These are phyloP conservation scores for Hipposideros armiger DNA, from an alignment of 2,113 vertebrate genomes.

Conservation along the genomic window DNA sequence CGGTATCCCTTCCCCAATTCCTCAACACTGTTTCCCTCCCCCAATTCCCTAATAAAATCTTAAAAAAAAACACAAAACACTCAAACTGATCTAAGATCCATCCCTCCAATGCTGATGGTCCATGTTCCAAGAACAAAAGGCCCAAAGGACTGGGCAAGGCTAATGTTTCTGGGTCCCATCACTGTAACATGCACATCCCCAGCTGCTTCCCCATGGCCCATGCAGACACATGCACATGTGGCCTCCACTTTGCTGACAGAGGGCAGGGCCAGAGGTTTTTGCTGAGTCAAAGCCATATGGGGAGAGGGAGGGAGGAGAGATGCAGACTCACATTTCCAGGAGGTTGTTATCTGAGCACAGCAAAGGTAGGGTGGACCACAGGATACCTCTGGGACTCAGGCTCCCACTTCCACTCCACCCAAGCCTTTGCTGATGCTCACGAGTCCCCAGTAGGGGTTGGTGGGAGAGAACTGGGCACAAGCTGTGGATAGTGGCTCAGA, in stretches of 20 bases:
- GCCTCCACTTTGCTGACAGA: slow-evolving; percentile 53
- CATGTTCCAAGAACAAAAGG: slow-evolving; percentile 52
- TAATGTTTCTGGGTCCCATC: neutral
- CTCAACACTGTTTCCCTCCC: too few relatives aligned
- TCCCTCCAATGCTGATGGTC: neutral
- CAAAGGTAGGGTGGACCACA: slow-evolving; percentile 45
- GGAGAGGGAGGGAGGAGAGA: neutral
- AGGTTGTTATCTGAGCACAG: slow-evolving; percentile 67
- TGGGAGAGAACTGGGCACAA: neutral
- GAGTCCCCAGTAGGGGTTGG: neutral
- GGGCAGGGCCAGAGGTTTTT: slow-evolving; percentile 44
- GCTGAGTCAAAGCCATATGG: slow-evolving; percentile 67
- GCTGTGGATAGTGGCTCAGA: slow-evolving; percentile 3
- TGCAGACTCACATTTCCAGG: slow-evolving; percentile 49
- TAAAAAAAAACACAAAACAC: neutral
- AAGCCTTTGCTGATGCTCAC: slow-evolving; percentile 14
- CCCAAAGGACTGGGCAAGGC: neutral
- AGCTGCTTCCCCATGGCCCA: neutral
- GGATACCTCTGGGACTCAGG: slow-evolving; percentile 31
- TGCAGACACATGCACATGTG: neutral
- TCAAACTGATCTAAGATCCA: slow-evolving; percentile 38
- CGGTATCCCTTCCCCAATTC: too few relatives aligned
- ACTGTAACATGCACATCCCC: neutral
- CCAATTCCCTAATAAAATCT: too few relatives aligned
- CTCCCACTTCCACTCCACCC: slow-evolving; percentile 51